phyloP scores from a whole-genome alignment of 1,140 invertebrate species.

The Gyrodactylus salaris region DNA sequence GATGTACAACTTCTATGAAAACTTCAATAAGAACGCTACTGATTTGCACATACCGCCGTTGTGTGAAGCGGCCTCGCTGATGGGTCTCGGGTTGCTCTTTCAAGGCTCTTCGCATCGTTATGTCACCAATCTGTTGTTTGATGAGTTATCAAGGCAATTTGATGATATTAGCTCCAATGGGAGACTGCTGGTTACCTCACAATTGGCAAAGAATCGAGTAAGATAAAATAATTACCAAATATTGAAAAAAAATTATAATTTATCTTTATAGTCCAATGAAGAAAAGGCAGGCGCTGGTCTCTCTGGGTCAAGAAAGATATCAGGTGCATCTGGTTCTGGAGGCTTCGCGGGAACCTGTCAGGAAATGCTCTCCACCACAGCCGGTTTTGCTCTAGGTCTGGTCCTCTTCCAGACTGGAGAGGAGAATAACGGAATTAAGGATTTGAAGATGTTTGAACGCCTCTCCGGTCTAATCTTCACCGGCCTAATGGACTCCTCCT shows the following conservation, averaged over 20 bases:
- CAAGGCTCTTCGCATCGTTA: background rate
- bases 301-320: background rate
- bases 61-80: background rate
- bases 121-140: background rate
- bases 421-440: background rate
- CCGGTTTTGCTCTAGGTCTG: background rate
- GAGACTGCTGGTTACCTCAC: background rate
- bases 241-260: too few species aligned
- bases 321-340: background rate
- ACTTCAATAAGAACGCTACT: background rate
- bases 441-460: background rate
- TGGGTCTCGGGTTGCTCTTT: background rate
- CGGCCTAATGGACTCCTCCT: background rate
- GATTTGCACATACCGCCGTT: background rate
- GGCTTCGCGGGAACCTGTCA: background rate
- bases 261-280: background rate
- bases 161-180: background rate
- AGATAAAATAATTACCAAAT: too few species aligned
- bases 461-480: background rate
- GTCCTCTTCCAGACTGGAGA: background rate
- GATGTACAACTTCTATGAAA: background rate
- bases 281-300: background rate
- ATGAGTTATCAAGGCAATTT: background rate
- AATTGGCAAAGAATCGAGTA: background rate
- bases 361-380: background rate